Conservation (phyloP, 2,888 invertebrate species). For the Patella depressa region DNA sequence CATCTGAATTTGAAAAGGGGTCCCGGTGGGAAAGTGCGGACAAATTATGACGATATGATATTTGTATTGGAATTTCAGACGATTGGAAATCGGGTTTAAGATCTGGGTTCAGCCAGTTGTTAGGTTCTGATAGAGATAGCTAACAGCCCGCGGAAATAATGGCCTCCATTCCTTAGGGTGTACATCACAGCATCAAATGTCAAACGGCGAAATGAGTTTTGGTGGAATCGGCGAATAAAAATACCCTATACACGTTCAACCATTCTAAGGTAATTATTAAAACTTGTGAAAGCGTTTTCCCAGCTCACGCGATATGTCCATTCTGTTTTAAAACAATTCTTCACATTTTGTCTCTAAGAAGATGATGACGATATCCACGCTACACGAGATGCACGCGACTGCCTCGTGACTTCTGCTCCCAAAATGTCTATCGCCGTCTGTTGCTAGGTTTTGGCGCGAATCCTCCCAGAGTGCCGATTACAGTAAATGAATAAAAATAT, state of each 20-base stretch:
- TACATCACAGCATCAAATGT: neutral
- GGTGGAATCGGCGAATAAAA: neutral
- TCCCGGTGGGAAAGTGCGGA: neutral
- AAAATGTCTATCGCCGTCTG: neutral
- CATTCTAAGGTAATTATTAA: neutral
- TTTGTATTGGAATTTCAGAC: conserved; percentile 6
- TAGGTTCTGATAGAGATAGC: neutral
- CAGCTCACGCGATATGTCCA: conserved; percentile 10
- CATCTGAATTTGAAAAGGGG: too few relatives aligned
- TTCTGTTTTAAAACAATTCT: neutral
- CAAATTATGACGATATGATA: neutral
- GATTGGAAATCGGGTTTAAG: neutral
- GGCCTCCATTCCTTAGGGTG: conserved; percentile 7
- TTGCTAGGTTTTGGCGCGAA: too few relatives aligned
- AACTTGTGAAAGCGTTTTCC: conserved; percentile 3
- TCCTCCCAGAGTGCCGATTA: too few relatives aligned
- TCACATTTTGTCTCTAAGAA: neutral
- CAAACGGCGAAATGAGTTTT: conserved; percentile 10
- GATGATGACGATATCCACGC: neutral
- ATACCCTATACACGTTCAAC: neutral
- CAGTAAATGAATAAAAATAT: too few relatives aligned
- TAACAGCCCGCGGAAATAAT: conserved; percentile 4
- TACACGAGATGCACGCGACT: neutral
- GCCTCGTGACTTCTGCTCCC: conserved; percentile 7
- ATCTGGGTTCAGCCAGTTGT: neutral